A percentile compares a stretch with the other conserved stretches of the same genome.
phyloP scores from a whole-genome alignment of 2,888 invertebrate genomes.

The Polydrusus pterygomalis region DNA sequence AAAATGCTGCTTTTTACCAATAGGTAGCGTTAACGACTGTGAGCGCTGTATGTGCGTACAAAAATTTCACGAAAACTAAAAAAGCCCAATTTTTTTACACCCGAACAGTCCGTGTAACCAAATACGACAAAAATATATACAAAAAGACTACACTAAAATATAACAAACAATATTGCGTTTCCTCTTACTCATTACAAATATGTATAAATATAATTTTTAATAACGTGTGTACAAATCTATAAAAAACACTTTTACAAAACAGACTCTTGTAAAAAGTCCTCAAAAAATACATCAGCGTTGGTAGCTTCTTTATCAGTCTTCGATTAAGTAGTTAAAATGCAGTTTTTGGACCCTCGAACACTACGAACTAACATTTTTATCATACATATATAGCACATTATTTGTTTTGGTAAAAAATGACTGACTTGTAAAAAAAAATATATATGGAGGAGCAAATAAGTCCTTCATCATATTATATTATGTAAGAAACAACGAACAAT shows the following conservation, averaged over 20 bases:
- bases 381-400: slow-evolving; percentile 28
- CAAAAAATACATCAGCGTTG: slow-evolving; percentile 25
- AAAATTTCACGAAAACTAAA: too few relatives aligned
- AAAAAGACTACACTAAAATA: too few relatives aligned
- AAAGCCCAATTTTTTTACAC: background rate
- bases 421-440: background rate
- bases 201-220: slow-evolving; percentile 14
- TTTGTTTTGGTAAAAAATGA: slow-evolving; percentile 14
- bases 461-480: too few relatives aligned
- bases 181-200: slow-evolving; percentile 1
- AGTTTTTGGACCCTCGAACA: slow-evolving; percentile 35
- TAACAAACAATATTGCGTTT: slow-evolving; percentile 22
- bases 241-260: slow-evolving; percentile 6
- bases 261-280: slow-evolving; percentile 23
- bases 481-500: too few relatives aligned
- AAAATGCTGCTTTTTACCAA: too few relatives aligned
- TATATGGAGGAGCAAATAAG: too few relatives aligned
- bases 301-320: slow-evolving; percentile 37
- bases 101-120: background rate
- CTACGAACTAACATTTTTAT: slow-evolving; percentile 10
- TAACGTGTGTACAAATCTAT: slow-evolving; percentile 18
- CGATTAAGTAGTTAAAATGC: slow-evolving; percentile 41
- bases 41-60: too few relatives aligned
- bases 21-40: too few relatives aligned
- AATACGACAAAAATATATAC: slow-evolving; percentile 10